Evolutionary conservation across 2,113 vertebrate genomes (phyloP), one percentile per base, ranked within the genome.

Genomic region (Hypocryptadius cinnamomeus): DNA sequence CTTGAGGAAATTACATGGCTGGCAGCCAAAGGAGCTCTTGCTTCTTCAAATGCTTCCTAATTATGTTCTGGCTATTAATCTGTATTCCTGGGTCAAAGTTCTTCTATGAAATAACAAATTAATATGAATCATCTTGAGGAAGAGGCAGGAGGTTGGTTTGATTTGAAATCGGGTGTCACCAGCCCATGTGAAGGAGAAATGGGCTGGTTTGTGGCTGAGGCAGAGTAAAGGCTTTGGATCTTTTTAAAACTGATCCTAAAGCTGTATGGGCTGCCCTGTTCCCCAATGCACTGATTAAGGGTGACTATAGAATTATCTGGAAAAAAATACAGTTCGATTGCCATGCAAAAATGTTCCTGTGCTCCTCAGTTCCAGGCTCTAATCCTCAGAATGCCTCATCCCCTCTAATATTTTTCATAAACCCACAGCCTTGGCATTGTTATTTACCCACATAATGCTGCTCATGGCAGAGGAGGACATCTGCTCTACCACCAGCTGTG

Each of bases 11-110:
- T 89, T 90, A 94, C 79, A 27, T 84, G 93, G 93, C 96, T n/a
- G 37, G 81, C 79, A 92, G 95, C 96, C 96, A 94, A 79, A 70
- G 59, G 39, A 95, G 80, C 77, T 78, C 64, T 51, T 1, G 13
- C 35, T 69, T 94, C 96, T 97, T 95, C 95, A 95, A 77, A 94
- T 11, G 14, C 53, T 83, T 80, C 69, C 94, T 97, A 93, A 97
- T 96, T 95, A 97, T 81, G 65, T 92, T 84, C 85, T 76, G 91
- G 80, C 71, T 96, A 93, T 94, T 94, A 78, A 92, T 73, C 93
- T 80, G 30, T 85, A 70, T 94, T 90, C 24, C 42, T 14, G 21
- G 74, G 90, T 94, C 61, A 53, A 71, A 82, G 80, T 65, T 82
- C 73, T 92, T 63, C 81, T 54, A 15, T 70, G 78, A 93, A 94